Evolutionary conservation across 2,888 invertebrate species (phyloP).

Genomic region (Acronicta aceris): DNA sequence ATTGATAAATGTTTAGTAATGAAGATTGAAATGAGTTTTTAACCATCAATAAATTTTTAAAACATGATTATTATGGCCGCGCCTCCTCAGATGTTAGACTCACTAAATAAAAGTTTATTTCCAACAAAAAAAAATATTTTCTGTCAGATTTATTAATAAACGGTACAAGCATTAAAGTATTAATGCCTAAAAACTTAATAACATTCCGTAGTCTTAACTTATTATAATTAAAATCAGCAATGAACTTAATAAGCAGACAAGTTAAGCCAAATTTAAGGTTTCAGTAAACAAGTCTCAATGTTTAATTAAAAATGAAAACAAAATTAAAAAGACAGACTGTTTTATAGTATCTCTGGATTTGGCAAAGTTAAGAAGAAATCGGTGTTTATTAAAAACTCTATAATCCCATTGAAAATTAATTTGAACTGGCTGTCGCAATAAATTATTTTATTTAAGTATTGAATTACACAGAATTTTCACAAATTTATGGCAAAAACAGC

Average conservation of each 20-base stretch:
- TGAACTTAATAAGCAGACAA: conserved; percentile 45
- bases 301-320: conserved; percentile 58
- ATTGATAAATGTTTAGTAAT: too few relatives aligned
- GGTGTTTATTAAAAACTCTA: conserved; percentile 31
- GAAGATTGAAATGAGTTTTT: too few relatives aligned
- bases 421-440: conserved; percentile 7
- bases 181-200: conserved; percentile 42
- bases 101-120: too few relatives aligned
- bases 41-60: too few relatives aligned
- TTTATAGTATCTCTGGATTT: conserved; percentile 31
- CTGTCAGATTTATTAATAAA: conserved; percentile 8
- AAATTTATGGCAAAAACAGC: too few relatives aligned
- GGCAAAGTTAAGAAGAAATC: conserved; percentile 31
- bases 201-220: conserved; percentile 39
- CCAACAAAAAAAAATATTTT: neutral
- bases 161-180: conserved; percentile 16
- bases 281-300: conserved; percentile 43
- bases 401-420: conserved; percentile 28
- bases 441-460: conserved; percentile 3
- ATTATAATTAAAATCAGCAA: conserved; percentile 42
- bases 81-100: too few relatives aligned
- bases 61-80: too few relatives aligned
- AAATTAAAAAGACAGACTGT: conserved; percentile 41
- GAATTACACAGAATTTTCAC: neutral
- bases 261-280: conserved; percentile 46